Evolutionary conservation across 2,888 invertebrate genomes (phyloP).

Genomic region (Microctonus brassicae): DNA sequence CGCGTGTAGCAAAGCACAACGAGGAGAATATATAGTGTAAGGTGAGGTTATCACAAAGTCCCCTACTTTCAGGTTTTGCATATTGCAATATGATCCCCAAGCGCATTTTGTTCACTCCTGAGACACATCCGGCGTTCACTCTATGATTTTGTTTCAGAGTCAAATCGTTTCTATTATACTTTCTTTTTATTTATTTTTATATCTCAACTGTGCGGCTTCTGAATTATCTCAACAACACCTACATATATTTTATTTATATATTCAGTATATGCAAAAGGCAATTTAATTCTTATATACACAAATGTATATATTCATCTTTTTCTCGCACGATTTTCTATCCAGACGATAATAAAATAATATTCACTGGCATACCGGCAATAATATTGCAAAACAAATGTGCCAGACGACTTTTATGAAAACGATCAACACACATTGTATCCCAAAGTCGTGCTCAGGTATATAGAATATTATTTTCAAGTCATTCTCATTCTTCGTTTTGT

Average conservation of each 20-base stretch:
- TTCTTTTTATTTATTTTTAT: background rate
- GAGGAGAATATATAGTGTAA: background rate
- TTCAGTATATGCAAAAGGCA: background rate
- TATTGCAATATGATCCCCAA: constrained; percentile 21
- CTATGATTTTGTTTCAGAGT: background rate
- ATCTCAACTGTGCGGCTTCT: background rate
- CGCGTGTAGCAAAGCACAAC: constrained; percentile 4
- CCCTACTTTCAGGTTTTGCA: constrained; percentile 8
- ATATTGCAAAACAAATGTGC: constrained; percentile 68
- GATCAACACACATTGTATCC: constrained; percentile 45
- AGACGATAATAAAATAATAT: constrained; percentile 62
- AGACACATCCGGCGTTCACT: background rate
- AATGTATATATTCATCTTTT: background rate
- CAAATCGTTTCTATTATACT: background rate
- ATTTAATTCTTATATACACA: background rate
- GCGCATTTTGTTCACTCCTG: background rate
- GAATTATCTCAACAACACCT: constrained; percentile 4
- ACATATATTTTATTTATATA: background rate
- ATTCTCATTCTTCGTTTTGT: background rate
- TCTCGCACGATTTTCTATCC: background rate
- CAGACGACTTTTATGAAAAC: constrained; percentile 70
- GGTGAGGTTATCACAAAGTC: background rate
- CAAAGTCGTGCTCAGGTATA: background rate
- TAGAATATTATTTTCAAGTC: background rate
- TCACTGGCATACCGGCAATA: constrained; percentile 59